These are phyloP conservation scores for Berghia stephanieae DNA, from an alignment of 1,140 invertebrate species.

Conservation along the genomic window DNA sequence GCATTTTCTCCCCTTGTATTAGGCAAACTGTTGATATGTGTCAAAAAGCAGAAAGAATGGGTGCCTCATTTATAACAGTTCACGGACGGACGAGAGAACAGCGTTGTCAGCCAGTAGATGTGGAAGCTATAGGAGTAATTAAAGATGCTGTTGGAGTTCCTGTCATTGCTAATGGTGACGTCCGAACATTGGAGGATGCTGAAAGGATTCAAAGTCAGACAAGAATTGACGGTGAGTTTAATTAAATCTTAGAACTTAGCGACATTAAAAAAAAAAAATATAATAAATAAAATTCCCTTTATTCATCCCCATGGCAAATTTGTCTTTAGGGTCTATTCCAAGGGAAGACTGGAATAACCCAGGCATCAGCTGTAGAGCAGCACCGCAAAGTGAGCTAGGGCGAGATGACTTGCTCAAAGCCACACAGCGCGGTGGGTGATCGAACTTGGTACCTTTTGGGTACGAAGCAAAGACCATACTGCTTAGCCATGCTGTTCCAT, in stretches of 20 bases:
- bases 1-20: too few relatives aligned
- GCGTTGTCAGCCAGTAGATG: conserved; percentile 80
- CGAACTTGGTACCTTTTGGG: too few relatives aligned
- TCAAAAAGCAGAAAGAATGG: conserved; percentile 82
- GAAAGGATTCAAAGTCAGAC: conserved; percentile 74
- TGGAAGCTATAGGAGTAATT: conserved; percentile 78
- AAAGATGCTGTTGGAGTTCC: conserved; percentile 79
- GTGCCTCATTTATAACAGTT: conserved; percentile 86
- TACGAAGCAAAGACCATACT: too few relatives aligned
- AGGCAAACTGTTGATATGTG: conserved; percentile 79
- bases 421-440: too few relatives aligned
- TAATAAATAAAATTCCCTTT: background rate
- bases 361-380: too few relatives aligned
- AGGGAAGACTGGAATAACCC: too few relatives aligned
- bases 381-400: too few relatives aligned
- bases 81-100: conserved; percentile 89
- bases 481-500: too few relatives aligned
- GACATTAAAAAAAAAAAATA: background rate
- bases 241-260: background rate
- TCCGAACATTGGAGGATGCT: conserved; percentile 79
- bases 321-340: too few relatives aligned
- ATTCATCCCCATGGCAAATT: background rate
- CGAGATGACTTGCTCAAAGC: too few relatives aligned
- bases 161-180: conserved; percentile 90
- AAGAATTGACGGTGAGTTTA: conserved; percentile 77